Base-by-base conservation (phyloP, 2,888 invertebrate species). In the Masnerella sp. region DNA sequence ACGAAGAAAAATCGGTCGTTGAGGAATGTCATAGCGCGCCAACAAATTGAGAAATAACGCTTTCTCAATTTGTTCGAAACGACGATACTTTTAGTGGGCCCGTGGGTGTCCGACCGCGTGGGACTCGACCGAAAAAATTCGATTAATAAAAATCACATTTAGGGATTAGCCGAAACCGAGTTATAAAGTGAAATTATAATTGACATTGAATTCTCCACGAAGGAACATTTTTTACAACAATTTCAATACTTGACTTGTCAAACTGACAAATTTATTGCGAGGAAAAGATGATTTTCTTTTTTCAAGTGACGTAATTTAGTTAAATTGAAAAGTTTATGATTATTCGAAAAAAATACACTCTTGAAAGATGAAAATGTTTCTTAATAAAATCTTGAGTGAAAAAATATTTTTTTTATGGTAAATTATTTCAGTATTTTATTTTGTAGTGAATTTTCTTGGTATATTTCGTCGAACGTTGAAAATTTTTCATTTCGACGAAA, bases 131-230 rank as follows among this genome's bases (percentile, higher is more conserved):
- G 61, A 4, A 4, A 25, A 56, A 70, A 40, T 49, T 17, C 61
- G 61, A 69, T 69, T 58, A 62, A 70, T 70, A 70, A 61, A 54
- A 70, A 56, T 51, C 49, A 62, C 70, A 49, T 56, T 70, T 56
- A 49, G 49, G 62, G 49, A 70, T 70, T 70, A 70, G 56, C 36
- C 3, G 28, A 9, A 54, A 15, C 17, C 11, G 11, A 36, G 12
- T 58, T 20, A 20, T 34, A 25, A 7, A 22, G 32, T 42, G 58
- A 65, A 43, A 54, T 56, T 45, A 4, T 14, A 12, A 28, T 11
- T 12, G 58, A 45, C 36, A 45, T 36, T 58, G 58, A n/a, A n/a
- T n/a, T n/a, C n/a, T n/a, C n/a, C n/a, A n/a, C n/a, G 9, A 32
- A 14, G 3, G 38, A 38, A 12, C 1, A 2, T 38, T 36, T 52